Evolutionary conservation across 1,140 invertebrate species (phyloP).

Genomic region (Meloidogyne floridensis): DNA sequence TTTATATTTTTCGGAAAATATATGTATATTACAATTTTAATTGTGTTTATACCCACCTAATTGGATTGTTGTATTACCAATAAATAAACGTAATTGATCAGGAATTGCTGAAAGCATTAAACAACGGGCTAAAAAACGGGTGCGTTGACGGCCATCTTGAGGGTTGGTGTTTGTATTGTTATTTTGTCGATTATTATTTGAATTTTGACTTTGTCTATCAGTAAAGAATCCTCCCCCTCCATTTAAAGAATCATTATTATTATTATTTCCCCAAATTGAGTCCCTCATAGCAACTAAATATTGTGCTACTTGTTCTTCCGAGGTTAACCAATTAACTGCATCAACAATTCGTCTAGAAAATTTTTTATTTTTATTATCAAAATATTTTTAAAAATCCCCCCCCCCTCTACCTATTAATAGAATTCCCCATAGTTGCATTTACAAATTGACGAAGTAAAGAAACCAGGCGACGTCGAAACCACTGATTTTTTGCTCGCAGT

Average conservation of each 20-base stretch:
- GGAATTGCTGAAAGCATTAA: conserved; percentile 67
- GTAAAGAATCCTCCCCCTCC: conserved; percentile 66
- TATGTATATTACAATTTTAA: no score
- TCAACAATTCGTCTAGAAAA: conserved; percentile 78
- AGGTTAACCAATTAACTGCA: conserved; percentile 83
- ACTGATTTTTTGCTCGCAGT: conserved; percentile 81
- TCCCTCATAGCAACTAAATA: conserved; percentile 82
- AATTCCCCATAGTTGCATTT: conserved; percentile 80
- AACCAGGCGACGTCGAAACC: conserved; percentile 80
- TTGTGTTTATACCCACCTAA: conserved; percentile 70
- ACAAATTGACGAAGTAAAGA: conserved; percentile 78
- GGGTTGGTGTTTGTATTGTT: conserved; percentile 51
- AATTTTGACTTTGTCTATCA: not conserved
- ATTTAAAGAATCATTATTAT: conserved; percentile 57
- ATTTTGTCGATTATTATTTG: not conserved
- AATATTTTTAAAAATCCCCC: not conserved
- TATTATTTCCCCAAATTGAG: conserved; percentile 28
- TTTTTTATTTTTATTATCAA: not conserved
- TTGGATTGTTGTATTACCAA: conserved; percentile 84
- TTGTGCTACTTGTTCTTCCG: conserved; percentile 83
- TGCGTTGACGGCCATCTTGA: conserved; percentile 35
- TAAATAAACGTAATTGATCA: conserved; percentile 86
- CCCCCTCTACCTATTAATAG: conserved; percentile 73
- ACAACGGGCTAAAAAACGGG: conserved; percentile 54
- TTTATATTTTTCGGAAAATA: no score